A percentile compares a stretch with the other conserved stretches of the same genome.
Conservation (phyloP, 2,888 invertebrate genomes). For the Arrhopalites spinosus region DNA sequence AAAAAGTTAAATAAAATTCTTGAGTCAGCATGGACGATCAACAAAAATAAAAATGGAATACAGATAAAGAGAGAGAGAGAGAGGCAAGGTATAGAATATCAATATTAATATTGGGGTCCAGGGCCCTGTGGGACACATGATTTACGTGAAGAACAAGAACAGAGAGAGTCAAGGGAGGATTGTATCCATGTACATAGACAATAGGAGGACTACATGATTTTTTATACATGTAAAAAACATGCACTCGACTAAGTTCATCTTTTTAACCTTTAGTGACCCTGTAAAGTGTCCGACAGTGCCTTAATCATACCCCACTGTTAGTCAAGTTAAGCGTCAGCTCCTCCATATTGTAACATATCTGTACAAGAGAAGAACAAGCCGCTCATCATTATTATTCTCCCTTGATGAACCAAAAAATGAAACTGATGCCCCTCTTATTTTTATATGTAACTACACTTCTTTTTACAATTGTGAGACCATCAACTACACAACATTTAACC, state of each 20-base stretch:
- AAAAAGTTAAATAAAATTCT: conserved; percentile 23
- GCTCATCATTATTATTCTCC: conserved; percentile 31
- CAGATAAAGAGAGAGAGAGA: background rate
- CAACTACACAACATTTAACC: no score
- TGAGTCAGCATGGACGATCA: conserved; percentile 27
- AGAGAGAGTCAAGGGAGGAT: background rate
- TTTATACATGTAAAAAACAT: conserved; percentile 1
- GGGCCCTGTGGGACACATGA: conserved; percentile 32
- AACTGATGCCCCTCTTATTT: background rate
- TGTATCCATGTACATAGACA: no score
- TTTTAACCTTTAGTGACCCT: conserved; percentile 34
- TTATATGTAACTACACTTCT: no score
- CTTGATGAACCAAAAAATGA: conserved; percentile 12
- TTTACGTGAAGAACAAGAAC: conserved; percentile 16
- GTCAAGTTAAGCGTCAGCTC: conserved; percentile 33
- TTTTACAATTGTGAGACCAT: no score
- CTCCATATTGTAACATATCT: background rate
- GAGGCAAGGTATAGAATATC: conserved; percentile 21
- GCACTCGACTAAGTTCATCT: conserved; percentile 25
- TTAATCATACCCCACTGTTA: conserved; percentile 43
- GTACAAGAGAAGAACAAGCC: conserved; percentile 14
- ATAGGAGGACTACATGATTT: background rate
- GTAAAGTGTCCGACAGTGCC: conserved; percentile 28
- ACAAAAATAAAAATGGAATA: background rate
- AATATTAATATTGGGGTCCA: conserved; percentile 31